phyloP scores from a whole-genome alignment of 1,140 invertebrate species.

The Forficula auricularia region DNA sequence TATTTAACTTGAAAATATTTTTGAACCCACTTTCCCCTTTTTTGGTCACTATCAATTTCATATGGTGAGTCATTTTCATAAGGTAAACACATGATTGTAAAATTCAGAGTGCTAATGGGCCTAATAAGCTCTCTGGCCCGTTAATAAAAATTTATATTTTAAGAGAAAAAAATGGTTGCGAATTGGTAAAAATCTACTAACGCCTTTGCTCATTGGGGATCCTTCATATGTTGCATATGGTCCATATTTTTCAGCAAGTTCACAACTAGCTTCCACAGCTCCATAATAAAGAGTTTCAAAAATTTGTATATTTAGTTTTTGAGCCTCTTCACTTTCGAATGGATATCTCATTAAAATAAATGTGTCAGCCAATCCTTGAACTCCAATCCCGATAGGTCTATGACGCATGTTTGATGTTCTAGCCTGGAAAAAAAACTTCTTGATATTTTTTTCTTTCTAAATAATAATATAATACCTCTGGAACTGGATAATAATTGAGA shows the following conservation, averaged over 20 bases:
- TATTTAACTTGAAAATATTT: no score
- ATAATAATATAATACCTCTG: conserved; percentile 42
- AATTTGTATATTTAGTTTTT: conserved; percentile 81
- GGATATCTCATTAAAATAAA: conserved; percentile 89
- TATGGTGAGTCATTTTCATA: no score
- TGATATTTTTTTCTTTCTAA: not conserved
- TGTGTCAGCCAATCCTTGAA: conserved; percentile 92
- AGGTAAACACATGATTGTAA: no score
- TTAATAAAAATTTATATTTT: conserved; percentile 1
- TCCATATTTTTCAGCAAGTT: conserved; percentile 73
- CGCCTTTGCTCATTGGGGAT: conserved; percentile 79
- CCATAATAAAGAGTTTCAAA: conserved; percentile 98
- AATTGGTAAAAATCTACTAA: not conserved
- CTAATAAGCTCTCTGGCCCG: no score
- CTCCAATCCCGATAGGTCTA: conserved; percentile 89
- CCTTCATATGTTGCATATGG: conserved; percentile 84
- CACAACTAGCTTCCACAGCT: conserved; percentile 91
- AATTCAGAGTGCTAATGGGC: no score
- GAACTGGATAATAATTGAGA: conserved; percentile 88
- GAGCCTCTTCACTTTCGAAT: conserved; percentile 74
- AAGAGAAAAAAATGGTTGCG: not conserved
- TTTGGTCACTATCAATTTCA: no score
- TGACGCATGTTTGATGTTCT: conserved; percentile 76
- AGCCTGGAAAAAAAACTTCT: conserved; percentile 28
- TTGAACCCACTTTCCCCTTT: no score